Base-by-base conservation (phyloP, 92 coral and sea anemone genomes). In the Epizoanthus stellaris region DNA sequence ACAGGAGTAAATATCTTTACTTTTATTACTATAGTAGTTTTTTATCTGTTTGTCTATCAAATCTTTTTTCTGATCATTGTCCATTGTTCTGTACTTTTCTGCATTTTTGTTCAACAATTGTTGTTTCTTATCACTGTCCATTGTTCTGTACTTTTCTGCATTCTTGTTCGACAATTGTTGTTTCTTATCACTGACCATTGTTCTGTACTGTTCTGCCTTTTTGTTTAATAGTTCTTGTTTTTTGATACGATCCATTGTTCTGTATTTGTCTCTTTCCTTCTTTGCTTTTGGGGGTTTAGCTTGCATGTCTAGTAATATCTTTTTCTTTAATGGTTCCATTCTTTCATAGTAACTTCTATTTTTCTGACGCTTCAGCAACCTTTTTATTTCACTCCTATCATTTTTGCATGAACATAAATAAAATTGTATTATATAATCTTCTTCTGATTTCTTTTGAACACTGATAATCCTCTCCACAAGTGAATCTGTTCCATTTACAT, bases 401-500 rank as follows among this genome's bases (percentile, higher is more conserved):
- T 70, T 67, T 49, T 85, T 75, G 65, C 63, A 74, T 19, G 66
- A 73, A 76, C 88, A 75, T 75, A 73, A 57, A 38, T 74, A 73
- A 85, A 87, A 87, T 43, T 80, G 90, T 52, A 87, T 49, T 87
- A 38, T 80, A 72, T 87, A 87, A 77, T 87, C 72, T 42, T 61
- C 80, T 68, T 34, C 73, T 57, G 61, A 40, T 67, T 73, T 13
- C 42, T 38, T 52, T 65, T 75, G 82, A 65, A 86, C 70, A 45
- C 70, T 73, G 84, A 77, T 83, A 68, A 88, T 84, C 17, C 59
- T 85, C 58, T 76, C 91, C 65, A 88, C 91, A 84, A 76, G 91
- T 61, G 87, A 82, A 73, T 62, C 80, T 63, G 87, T 82, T 43
- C 87, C 76, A 74, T 82, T 88, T 74, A 76, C 77, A 80, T 66